Conservation (phyloP, 2,113 vertebrate genomes). For the Sceloporus tristichus region DNA sequence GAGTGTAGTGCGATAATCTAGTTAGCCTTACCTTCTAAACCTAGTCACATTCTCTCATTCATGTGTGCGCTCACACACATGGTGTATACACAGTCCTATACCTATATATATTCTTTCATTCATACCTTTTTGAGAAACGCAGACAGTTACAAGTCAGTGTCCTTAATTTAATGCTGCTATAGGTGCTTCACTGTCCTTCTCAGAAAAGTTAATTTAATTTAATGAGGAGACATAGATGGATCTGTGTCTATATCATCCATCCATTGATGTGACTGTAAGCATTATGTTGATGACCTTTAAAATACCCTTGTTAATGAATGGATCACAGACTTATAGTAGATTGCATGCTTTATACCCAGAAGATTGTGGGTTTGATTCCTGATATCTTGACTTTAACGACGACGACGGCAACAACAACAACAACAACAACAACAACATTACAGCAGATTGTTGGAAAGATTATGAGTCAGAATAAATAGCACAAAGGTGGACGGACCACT, state of each 20-base stretch:
- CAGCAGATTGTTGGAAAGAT: neutral
- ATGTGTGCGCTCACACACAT: no score
- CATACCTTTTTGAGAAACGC: no score
- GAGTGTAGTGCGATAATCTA: no score
- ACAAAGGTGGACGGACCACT: neutral
- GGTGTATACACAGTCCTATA: no score
- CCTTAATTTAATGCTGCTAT: no score
- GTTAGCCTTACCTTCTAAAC: no score
- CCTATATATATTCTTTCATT: no score
- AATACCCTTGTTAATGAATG: neutral
- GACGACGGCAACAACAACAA: neutral
- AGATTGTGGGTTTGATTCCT: neutral
- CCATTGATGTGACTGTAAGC: neutral
- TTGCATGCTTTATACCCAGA: neutral
- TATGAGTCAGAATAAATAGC: neutral
- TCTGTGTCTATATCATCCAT: neutral
- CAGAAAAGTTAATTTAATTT: neutral
- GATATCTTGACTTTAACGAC: neutral
- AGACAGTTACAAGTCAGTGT: no score
- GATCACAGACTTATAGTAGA: neutral
- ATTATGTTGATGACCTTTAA: neutral
- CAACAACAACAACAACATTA: neutral
- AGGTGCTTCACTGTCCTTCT: no score
- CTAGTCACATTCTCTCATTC: no score
- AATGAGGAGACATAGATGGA: neutral